Evolutionary conservation across 2,888 invertebrate genomes (phyloP).

Genomic region (Agonum fuliginosum): DNA sequence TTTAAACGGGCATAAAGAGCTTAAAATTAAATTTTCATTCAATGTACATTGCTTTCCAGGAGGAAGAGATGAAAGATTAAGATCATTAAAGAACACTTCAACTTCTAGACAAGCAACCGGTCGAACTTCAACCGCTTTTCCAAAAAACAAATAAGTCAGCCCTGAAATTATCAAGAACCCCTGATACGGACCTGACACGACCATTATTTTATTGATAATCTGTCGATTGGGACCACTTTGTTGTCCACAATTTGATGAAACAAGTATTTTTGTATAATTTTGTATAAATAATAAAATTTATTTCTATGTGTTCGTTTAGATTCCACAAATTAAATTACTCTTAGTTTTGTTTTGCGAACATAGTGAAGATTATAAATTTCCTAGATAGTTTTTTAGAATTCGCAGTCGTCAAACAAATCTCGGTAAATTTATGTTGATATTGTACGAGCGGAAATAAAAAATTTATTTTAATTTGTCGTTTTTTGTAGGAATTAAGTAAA

Average conservation of each 20-base stretch:
- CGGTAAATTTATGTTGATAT: too few relatives aligned
- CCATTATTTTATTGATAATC: background rate
- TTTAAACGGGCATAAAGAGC: too few relatives aligned
- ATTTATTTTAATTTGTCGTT: too few relatives aligned
- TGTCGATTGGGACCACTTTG: slow-evolving; percentile 7
- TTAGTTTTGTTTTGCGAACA: too few relatives aligned
- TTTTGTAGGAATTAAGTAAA: too few relatives aligned
- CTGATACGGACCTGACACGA: slow-evolving; percentile 2
- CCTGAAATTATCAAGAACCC: background rate
- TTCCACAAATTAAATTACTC: background rate
- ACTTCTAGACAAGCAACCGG: slow-evolving; percentile 17
- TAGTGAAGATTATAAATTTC: too few relatives aligned
- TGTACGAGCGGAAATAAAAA: too few relatives aligned
- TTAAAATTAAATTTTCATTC: too few relatives aligned
- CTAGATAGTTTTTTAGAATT: too few relatives aligned
- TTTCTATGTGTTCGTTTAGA: background rate
- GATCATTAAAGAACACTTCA: slow-evolving; percentile 18
- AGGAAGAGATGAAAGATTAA: slow-evolving; percentile 32
- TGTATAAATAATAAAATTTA: slow-evolving; percentile 45
- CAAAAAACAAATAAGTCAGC: slow-evolving; percentile 38
- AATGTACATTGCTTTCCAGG: slow-evolving; percentile 21
- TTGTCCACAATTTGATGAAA: slow-evolving; percentile 27
- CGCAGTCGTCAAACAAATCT: too few relatives aligned
- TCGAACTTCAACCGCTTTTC: slow-evolving; percentile 22
- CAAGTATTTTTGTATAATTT: slow-evolving; percentile 38